These are phyloP conservation scores for Strigamia transsilvanica DNA, from an alignment of 2,888 invertebrate species.

Conservation along the genomic window DNA sequence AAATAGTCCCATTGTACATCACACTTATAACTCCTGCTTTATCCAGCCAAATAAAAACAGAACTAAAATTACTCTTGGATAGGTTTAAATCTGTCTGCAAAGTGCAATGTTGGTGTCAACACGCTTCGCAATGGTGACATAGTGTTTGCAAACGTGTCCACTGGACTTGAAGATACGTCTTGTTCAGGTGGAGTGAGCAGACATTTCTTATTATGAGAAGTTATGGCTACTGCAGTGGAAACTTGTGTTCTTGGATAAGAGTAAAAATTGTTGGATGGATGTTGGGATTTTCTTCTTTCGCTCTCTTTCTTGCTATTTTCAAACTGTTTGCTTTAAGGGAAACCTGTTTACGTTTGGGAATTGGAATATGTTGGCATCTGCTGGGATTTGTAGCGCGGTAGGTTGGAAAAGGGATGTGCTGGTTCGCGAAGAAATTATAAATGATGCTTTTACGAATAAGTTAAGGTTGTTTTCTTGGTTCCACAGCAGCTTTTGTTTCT, in stretches of 20 bases:
- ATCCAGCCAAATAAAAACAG: background rate
- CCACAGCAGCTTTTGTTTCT: too few species aligned
- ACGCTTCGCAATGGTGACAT: slow-evolving; percentile 10
- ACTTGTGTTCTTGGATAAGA: slow-evolving; percentile 27
- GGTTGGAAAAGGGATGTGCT: background rate
- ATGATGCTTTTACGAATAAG: background rate
- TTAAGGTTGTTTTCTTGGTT: background rate
- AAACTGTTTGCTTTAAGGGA: background rate
- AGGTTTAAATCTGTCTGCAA: slow-evolving; percentile 36
- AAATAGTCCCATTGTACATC: too few species aligned
- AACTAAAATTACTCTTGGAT: slow-evolving; percentile 3
- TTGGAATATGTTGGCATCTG: background rate
- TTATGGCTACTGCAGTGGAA: slow-evolving; percentile 24
- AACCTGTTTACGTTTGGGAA: slow-evolving; percentile 2
- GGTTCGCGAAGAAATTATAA: background rate
- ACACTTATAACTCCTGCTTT: background rate
- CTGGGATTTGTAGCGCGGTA: background rate
- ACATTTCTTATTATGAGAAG: slow-evolving; percentile 28
- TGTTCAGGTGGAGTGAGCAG: slow-evolving; percentile 35
- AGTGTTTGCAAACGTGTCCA: slow-evolving; percentile 39
- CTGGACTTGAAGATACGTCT: slow-evolving; percentile 32
- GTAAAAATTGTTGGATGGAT: slow-evolving; percentile 25
- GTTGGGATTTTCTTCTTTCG: background rate
- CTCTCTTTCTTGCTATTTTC: background rate
- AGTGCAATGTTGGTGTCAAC: slow-evolving; percentile 24